phyloP scores from a whole-genome alignment of 1,140 invertebrate species.

The Zaprionus gabonicus region DNA sequence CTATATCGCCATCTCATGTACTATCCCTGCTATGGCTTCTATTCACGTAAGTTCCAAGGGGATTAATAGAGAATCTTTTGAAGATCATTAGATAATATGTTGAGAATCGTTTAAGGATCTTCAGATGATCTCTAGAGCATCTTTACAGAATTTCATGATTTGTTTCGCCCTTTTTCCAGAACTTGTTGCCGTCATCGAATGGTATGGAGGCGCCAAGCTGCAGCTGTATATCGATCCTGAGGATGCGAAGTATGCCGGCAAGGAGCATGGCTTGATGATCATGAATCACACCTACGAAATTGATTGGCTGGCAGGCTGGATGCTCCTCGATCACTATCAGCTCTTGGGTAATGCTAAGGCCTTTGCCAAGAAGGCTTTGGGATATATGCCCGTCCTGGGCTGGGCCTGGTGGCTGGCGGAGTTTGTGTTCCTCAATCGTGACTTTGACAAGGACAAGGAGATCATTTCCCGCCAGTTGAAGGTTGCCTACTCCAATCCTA shows the following conservation, averaged over 20 bases:
- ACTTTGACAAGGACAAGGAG: conserved; percentile 95
- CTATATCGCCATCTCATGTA: conserved; percentile 95
- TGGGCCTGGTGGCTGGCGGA: conserved; percentile 98
- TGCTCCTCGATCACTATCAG: conserved; percentile 90
- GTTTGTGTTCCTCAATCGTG: conserved; percentile 95
- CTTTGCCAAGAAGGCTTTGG: conserved; percentile 96
- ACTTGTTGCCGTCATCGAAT: conserved; percentile 95
- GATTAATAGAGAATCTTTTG: background rate
- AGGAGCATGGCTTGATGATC: conserved; percentile 94
- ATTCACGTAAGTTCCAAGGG: conserved; percentile 91
- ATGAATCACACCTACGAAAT: conserved; percentile 99
- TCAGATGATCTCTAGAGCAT: background rate
- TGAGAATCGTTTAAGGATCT: background rate
- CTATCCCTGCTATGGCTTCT: conserved; percentile 94
- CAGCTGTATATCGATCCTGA: conserved; percentile 91
- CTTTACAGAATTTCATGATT: background rate
- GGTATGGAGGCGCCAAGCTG: conserved; percentile 93
- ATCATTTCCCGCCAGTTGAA: conserved; percentile 92
- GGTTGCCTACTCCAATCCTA: conserved; percentile 93
- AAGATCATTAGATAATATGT: rapidly evolving
- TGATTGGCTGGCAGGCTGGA: conserved; percentile 96
- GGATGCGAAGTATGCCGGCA: conserved; percentile 92
- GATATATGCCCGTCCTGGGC: conserved; percentile 95
- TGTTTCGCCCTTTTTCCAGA: conserved; percentile 86
- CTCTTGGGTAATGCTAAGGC: conserved; percentile 96